Percentiles rank a stretch among this genome's conserved stretches.
These are phyloP conservation scores for Palythoa grandiflora DNA, from an alignment of 92 coral and sea anemone genomes.

Conservation along the genomic window DNA sequence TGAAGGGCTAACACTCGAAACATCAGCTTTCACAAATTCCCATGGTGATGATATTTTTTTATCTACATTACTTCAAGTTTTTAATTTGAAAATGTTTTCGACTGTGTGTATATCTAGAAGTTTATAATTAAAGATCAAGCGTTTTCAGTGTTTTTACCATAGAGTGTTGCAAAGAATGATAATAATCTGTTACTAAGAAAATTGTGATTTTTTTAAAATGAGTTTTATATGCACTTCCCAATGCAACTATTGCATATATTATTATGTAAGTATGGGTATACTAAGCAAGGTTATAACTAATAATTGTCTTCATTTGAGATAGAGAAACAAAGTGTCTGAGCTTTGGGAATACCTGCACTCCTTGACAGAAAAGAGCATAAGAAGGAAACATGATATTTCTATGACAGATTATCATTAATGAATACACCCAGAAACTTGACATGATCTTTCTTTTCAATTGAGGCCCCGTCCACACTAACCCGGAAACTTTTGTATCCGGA, in stretches of 20 bases:
- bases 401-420: conserved; percentile 30
- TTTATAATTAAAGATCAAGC: conserved; percentile 38
- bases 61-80: no score
- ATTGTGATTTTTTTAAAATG: conserved; percentile 48
- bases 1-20: no score
- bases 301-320: conserved; percentile 35
- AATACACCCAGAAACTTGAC: no score
- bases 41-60: no score
- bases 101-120: conserved; percentile 4
- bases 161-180: conserved; percentile 41
- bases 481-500: no score
- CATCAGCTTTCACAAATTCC: no score
- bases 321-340: conserved; percentile 52
- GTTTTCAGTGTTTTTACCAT: conserved; percentile 57
- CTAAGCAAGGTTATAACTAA: conserved; percentile 43
- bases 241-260: conserved; percentile 26
- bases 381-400: conserved; percentile 34
- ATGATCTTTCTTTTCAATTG: no score
- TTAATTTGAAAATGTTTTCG: no score
- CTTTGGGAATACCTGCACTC: conserved; percentile 49
- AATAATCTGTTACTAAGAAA: conserved; percentile 43
- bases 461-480: no score
- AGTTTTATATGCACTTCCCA: conserved; percentile 49
- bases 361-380: conserved; percentile 42
- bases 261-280: conserved; percentile 55